phyloP scores from a whole-genome alignment of 2,113 vertebrate genomes.

The Heliornis fulica region DNA sequence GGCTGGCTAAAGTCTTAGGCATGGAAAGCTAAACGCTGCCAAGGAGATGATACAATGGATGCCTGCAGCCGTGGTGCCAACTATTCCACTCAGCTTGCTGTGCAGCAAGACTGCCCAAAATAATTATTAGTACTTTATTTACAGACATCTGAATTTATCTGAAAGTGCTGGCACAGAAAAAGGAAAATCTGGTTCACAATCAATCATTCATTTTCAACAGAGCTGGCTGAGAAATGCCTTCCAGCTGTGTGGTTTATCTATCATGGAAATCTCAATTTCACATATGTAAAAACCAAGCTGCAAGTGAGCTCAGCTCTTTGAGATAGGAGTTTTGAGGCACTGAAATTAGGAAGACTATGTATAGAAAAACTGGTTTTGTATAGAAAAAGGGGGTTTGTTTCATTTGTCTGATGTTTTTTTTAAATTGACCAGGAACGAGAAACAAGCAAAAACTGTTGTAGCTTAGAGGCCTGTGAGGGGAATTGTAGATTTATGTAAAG shows the following conservation, averaged over 20 bases:
- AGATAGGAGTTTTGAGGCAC: not conserved
- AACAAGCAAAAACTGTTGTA: not conserved
- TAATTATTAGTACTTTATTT: not conserved
- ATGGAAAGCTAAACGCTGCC: not conserved
- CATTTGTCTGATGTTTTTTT: not conserved
- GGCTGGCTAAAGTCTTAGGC: not conserved
- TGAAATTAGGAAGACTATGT: not conserved
- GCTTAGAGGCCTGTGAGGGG: not conserved
- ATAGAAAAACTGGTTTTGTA: not conserved
- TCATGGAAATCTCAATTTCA: conserved; percentile 6
- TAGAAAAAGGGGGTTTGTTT: not conserved
- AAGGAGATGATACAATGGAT: not conserved
- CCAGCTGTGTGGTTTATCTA: conserved; percentile 7
- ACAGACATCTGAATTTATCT: not conserved
- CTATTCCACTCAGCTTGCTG: not conserved
- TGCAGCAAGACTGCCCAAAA: not conserved
- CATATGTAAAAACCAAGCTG: not conserved
- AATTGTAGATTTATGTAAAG: not conserved
- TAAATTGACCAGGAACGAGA: not conserved
- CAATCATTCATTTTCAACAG: not conserved
- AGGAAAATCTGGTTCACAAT: conserved; percentile 23
- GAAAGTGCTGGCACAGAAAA: not conserved
- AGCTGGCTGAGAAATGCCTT: conserved; percentile 1
- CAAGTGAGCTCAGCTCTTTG: not conserved
- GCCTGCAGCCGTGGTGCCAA: not conserved